Evolutionary conservation across 35 echinoderm and acorn worm genomes (phyloP).

Genomic region (Anneissia japonica): DNA sequence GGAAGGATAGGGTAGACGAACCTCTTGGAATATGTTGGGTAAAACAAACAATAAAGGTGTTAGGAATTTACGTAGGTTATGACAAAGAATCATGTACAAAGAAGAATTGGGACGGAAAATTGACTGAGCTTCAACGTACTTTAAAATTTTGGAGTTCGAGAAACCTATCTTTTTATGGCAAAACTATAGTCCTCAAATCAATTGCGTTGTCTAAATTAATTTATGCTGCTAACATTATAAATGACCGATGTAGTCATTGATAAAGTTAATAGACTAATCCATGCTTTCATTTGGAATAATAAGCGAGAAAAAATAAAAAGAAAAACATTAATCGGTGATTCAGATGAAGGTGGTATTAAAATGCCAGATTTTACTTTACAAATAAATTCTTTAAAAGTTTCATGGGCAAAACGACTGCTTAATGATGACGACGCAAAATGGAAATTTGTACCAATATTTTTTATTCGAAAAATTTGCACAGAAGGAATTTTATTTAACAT

Average conservation of each 20-base stretch:
- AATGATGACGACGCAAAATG: background rate
- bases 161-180: background rate
- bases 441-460: background rate
- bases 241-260: background rate
- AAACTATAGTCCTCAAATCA: background rate
- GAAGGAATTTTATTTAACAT: background rate
- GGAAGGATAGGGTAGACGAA: background rate
- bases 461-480: background rate
- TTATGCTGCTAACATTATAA: background rate
- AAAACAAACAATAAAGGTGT: background rate
- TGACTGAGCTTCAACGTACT: background rate
- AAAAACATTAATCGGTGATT: background rate
- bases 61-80: background rate
- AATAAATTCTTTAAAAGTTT: background rate
- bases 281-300: background rate
- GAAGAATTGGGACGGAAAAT: background rate
- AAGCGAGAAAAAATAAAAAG: background rate
- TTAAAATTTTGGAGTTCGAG: background rate
- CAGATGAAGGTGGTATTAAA: background rate
- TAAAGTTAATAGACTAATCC: background rate
- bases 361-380: background rate
- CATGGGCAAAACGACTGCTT: background rate
- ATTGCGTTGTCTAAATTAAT: background rate
- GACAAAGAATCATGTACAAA: background rate
- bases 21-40: background rate